Base-by-base conservation (phyloP, 2,888 invertebrate genomes). In the Phymatocera aterrima region DNA sequence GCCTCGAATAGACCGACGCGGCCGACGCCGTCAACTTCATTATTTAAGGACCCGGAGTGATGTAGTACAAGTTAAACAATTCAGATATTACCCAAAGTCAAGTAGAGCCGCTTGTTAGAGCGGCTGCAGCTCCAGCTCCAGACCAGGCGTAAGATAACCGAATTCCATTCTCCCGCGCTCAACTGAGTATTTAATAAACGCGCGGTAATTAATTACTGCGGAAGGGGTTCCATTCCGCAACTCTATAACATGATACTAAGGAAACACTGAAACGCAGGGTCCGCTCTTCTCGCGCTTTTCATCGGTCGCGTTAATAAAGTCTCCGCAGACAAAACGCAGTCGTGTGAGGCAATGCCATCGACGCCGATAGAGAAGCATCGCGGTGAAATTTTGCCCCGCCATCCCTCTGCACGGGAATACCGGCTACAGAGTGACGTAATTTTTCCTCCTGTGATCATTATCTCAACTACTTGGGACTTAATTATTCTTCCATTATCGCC, bases 101-200 rank as follows among this genome's bases (percentile, higher is more conserved):
- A 68, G 68, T n/a, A 31, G 46, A 68, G 68, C 24, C n/a, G 72
- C 51, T 72, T 72, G 72, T 72, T 48, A 72, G 43, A 72, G 21
- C 51, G 48, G 72, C 43, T 72, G 51, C 51, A 72, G 51, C 72
- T 43, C 72, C 15, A 61, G 31, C 60, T 24, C 28, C 31, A 18
- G 34, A 34, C 68, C 46, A 68, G 68, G 34, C 48, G 54, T 21
- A 75, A 60, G 57, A 75, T 75, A 60, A 75, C 75, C 28, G 34
- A 72, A 78, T 78, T 78, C 78, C 78, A 60, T 78, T 48, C 70
- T 43, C 46, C 57, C 68, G 60, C n/a, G 40, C 68, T 65, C 24
- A 74, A 60, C 74, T 78, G 40, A 57, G 75, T 60, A 78, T 78
- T 78, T 78, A 78, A 78, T 78, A 78, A 78, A 78, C 72, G 48